These are phyloP conservation scores for Acropora tenuis DNA, from an alignment of 64 coral and sea anemone genomes.

Conservation along the genomic window DNA sequence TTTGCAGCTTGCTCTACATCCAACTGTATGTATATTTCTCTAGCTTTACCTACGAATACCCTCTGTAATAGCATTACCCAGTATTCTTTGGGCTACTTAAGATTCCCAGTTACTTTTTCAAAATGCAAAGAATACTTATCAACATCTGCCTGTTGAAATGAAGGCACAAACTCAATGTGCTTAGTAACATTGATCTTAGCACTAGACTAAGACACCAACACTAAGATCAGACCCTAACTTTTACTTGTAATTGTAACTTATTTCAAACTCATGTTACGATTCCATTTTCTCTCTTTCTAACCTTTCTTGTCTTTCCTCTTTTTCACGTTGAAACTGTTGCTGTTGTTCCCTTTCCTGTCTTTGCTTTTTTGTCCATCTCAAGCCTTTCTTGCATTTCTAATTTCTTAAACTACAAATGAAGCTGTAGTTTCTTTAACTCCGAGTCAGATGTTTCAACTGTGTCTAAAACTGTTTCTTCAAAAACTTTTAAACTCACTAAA, in stretches of 20 bases:
- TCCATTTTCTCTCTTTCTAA: too few relatives aligned
- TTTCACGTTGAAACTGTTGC: too few relatives aligned
- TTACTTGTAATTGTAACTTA: neutral
- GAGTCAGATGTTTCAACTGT: too few relatives aligned
- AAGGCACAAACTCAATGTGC: conserved; percentile 24
- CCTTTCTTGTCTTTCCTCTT: too few relatives aligned
- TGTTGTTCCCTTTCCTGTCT: too few relatives aligned
- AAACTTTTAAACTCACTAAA: too few relatives aligned
- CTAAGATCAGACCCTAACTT: neutral
- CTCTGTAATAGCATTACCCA: conserved; percentile 56
- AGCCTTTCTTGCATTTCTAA: too few relatives aligned
- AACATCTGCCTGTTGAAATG: conserved; percentile 8
- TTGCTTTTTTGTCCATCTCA: too few relatives aligned
- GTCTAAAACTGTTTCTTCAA: too few relatives aligned
- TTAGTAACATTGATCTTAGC: neutral
- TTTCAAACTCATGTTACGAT: conserved; percentile 34
- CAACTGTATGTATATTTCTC: conserved; percentile 48
- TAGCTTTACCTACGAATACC: conserved; percentile 41
- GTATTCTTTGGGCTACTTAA: conserved; percentile 46
- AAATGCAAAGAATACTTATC: conserved; percentile 43
- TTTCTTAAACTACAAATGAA: too few relatives aligned
- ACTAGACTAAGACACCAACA: neutral
- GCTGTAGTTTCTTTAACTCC: too few relatives aligned
- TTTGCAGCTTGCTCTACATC: conserved; percentile 39
- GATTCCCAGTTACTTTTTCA: conserved; percentile 49